Evolutionary conservation across 2,888 invertebrate species (phyloP), one percentile per base, ranked within the genome.

Genomic region (Labia minor): DNA sequence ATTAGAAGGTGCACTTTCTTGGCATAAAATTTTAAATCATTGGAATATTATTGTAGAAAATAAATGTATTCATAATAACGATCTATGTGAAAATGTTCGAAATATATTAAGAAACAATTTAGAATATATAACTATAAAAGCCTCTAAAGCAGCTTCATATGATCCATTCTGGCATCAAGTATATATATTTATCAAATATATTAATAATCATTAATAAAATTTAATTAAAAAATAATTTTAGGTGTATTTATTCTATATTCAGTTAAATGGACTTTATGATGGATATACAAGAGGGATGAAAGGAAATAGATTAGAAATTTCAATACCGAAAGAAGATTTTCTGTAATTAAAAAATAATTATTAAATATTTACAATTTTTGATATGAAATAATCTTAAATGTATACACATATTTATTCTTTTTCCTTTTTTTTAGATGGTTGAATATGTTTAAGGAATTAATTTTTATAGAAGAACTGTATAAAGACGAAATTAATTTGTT

Each of bases 141-240:
- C 88, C 0, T 76, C 77, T 1, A 76, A 74, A 70, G 72, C 77
- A 62, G 77, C 77, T 71, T 73, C 73, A 71, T 79, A 74, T 4
- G 85, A 86, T 77, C 85, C 90, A 63, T 88, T 88, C 75, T 95
- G 93, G 93, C 90, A 92, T 77, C 92, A 94, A 80, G 85, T 86
- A 76, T 77, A 8, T 8, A 33, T 11, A 8, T 8, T 11, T 8
- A 8, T 33, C 33, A n/a, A n/a, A n/a, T n/a, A n/a, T n/a, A n/a
- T n/a, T n/a, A n/a, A n/a, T n/a, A n/a, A n/a, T n/a, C n/a, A n/a
- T n/a, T n/a, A n/a, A n/a, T n/a, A n/a, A n/a, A n/a, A n/a, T n/a
- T n/a, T n/a, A n/a, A n/a, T n/a, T n/a, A n/a, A n/a, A n/a, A n/a
- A n/a, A n/a, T n/a, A n/a, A n/a, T n/a, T n/a, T n/a, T 16, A 86